Conservation (phyloP, 2,113 vertebrate species). For the Macquaria australasica region DNA sequence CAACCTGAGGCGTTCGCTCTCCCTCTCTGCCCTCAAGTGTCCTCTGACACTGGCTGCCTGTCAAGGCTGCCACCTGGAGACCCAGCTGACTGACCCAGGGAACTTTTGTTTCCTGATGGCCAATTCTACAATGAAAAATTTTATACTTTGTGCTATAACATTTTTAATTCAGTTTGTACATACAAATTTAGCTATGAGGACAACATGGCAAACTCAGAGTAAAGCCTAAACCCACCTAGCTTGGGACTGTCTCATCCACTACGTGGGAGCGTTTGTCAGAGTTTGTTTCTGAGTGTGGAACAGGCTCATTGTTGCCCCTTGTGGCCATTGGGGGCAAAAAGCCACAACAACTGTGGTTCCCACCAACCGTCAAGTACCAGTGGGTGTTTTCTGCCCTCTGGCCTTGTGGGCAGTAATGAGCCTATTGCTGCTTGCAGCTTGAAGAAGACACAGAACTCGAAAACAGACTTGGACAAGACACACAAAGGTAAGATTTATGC, state of each 20-base stretch:
- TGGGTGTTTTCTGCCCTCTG: too few species aligned
- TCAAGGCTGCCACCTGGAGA: conserved; percentile 27
- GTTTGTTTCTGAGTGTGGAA: background rate
- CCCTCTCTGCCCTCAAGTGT: conserved; percentile 13
- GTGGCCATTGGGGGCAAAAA: background rate
- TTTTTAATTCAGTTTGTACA: background rate
- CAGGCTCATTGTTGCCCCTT: background rate
- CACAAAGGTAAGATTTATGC: background rate
- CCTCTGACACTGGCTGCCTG: background rate
- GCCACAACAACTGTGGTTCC: background rate
- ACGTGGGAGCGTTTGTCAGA: too few species aligned
- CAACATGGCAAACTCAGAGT: background rate
- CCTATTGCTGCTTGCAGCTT: too few species aligned
- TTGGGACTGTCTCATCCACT: too few species aligned
- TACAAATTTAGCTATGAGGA: background rate
- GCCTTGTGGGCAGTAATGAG: too few species aligned
- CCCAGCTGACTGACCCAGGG: background rate
- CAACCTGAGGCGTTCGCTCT: conserved; percentile 2
- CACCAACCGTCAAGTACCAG: background rate
- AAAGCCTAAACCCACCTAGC: too few species aligned
- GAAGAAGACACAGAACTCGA: background rate
- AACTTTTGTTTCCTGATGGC: background rate
- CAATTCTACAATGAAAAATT: background rate
- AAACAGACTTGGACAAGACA: too few species aligned
- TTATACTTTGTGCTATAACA: background rate